A percentile compares a stretch with the other conserved stretches of the same genome.
These are phyloP conservation scores for Brassicogethes aeneus DNA, from an alignment of 2,888 invertebrate species.

Conservation along the genomic window DNA sequence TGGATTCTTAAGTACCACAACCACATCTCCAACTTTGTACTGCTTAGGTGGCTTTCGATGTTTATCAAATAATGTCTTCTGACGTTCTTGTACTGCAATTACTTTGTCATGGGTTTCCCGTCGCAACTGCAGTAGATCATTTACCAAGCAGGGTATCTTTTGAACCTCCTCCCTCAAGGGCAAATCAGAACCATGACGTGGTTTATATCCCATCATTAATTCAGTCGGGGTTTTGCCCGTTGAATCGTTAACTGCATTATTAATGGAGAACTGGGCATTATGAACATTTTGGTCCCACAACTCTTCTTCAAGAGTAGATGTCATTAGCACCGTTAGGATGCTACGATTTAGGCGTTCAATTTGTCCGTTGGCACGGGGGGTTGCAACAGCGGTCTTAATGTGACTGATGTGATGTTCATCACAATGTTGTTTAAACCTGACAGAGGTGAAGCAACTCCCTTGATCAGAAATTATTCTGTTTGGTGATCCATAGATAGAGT, in stretches of 20 bases:
- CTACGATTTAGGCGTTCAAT: constrained; percentile 29
- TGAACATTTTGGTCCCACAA: constrained; percentile 30
- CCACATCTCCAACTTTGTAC: constrained; percentile 14
- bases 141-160: not conserved
- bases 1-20: constrained; percentile 14
- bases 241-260: constrained; percentile 14
- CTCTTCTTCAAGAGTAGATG: constrained; percentile 21
- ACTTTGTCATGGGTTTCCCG: not conserved
- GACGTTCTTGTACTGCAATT: not conserved
- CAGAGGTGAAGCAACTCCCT: constrained; percentile 15
- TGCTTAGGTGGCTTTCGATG: constrained; percentile 8
- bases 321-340: constrained; percentile 20
- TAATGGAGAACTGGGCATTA: constrained; percentile 25
- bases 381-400: constrained; percentile 13
- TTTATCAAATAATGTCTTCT: constrained; percentile 7
- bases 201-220: constrained; percentile 15
- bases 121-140: not conserved
- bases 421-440: constrained; percentile 11
- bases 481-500: constrained; percentile 20
- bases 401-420: constrained; percentile 10
- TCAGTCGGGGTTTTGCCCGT: constrained; percentile 14
- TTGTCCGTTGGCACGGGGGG: constrained; percentile 29
- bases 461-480: constrained; percentile 10
- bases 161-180: too few species aligned
- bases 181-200: too few species aligned